Evolutionary conservation across 1,140 invertebrate species (phyloP), one percentile per base, ranked within the genome.

Genomic region (Procambarus virginalis): DNA sequence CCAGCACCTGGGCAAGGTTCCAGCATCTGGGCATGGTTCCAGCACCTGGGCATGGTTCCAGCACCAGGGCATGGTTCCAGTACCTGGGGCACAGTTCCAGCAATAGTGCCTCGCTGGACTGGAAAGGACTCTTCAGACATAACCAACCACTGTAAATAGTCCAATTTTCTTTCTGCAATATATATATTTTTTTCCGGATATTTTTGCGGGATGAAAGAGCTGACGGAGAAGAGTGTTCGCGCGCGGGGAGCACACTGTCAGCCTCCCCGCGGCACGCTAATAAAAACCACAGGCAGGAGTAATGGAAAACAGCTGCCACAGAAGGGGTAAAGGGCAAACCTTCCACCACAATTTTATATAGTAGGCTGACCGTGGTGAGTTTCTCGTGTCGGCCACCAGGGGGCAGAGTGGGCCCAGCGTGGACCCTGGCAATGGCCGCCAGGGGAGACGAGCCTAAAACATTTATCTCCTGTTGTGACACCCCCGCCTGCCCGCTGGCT

Each of bases 361-460:
- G 86, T 89, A 89, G 73, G 87, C 80, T 83, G 70, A 83, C 64
- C 73, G 87, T 83, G 87, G 79, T 77, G 87, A 60, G 87, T 83
- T 89, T 89, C 75, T 77, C 80, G 75, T 89, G 86, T 89, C 86
- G 20, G 75, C 68, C 87, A 89, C 87, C 87, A 84, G 87, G 87
- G 73, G 87, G 87, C 87, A 89, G 87, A 89, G 87, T 89, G 87
- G 87, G 9, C 80, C 17, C 80, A 82, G 73, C 87, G 73, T 83
- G 87, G 73, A 48, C 81, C 60, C 87, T 76, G 70, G 68, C 87
- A 89, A 89, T 89, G 80, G 87, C 73, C 60, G 78, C 86, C 80
- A 49, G 70, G 73, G 70, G 87, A 60, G 60, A 70, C 73, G 73
- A 73, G 20, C 84, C 55, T 20, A 77, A 86, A 86, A 77, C 75